These are phyloP conservation scores for Piaya cayana DNA, from an alignment of 2,113 vertebrate species.

Conservation along the genomic window DNA sequence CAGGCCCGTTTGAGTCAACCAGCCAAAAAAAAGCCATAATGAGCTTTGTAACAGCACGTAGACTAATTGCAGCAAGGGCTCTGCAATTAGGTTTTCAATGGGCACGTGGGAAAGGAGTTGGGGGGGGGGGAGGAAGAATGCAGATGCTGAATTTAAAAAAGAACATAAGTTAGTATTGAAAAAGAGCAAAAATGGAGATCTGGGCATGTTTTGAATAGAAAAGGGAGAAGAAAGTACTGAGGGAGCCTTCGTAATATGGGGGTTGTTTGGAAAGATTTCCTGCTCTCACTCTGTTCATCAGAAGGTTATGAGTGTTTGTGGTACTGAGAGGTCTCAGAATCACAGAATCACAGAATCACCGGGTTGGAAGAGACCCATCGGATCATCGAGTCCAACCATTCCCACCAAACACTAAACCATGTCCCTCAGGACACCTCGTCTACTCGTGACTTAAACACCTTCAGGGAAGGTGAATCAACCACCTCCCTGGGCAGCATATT, in stretches of 20 bases:
- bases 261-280: constrained; percentile 38
- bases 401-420: too few relatives aligned
- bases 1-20: constrained; percentile 37
- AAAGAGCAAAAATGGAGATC: neutral
- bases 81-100: constrained; percentile 49
- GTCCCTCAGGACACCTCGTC: too few relatives aligned
- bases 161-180: constrained; percentile 43
- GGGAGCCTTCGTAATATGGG: neutral
- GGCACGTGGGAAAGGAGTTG: neutral
- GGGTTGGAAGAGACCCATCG: too few relatives aligned
- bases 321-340: neutral
- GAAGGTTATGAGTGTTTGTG: neutral
- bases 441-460: too few relatives aligned
- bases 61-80: constrained; percentile 65
- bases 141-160: constrained; percentile 42
- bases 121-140: neutral
- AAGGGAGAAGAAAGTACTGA: neutral
- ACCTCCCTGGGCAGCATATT: too few relatives aligned
- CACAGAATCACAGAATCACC: too few relatives aligned
- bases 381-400: too few relatives aligned
- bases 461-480: too few relatives aligned
- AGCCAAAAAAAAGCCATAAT: constrained; percentile 42
- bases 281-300: neutral
- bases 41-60: constrained; percentile 28
- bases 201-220: neutral